Evolutionary conservation across 1,140 invertebrate species (phyloP), one percentile per base, ranked within the genome.

Genomic region (Sycobia sp.): DNA sequence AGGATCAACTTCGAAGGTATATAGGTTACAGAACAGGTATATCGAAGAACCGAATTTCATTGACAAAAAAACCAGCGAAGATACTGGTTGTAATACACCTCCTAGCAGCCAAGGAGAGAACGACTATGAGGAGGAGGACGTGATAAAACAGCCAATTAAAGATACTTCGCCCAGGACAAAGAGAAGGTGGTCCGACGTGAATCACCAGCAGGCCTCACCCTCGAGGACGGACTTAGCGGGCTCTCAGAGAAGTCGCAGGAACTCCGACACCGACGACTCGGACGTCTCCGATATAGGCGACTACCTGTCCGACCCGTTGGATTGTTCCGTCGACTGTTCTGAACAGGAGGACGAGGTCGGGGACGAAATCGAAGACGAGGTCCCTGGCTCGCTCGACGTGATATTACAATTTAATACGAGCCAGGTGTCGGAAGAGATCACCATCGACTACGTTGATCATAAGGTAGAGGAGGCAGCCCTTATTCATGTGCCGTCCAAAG

Each of bases 401-500:
- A 71, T 81, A 22, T 67, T 82, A 4, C 80, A 81, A 64, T 82
- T 82, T 38, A 66, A 81, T 32, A 69, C 69, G 0, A 41, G 32
- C 13, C 56, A 18, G 5, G 32, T 29, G 1, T 7, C n/a, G 0
- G 61, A 73, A 4, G 51, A 68, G 0, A 56, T 68, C 1, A 73
- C 72, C 8, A 75, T 82, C 50, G 71, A 79, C 55, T 82, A 80
- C 29, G 68, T 81, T 9, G 71, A 78, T 68, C 68, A 74, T 2
- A 68, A 46, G 10, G 65, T 68, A 14, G 59, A 72, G 10, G 71
- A 80, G 0, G 75, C 74, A 8, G 62, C 67, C 14, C 38, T 77
- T 0, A 73, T 79, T 9, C 69, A 73, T 10, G 56, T 82, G 10
- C 74, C 80, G 0, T 80, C 84, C 3, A 75, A 81, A 34, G 82